These are phyloP conservation scores for Catamblyrhynchus diadema DNA, from an alignment of 2,797 vertebrate genomes.

Conservation along the genomic window DNA sequence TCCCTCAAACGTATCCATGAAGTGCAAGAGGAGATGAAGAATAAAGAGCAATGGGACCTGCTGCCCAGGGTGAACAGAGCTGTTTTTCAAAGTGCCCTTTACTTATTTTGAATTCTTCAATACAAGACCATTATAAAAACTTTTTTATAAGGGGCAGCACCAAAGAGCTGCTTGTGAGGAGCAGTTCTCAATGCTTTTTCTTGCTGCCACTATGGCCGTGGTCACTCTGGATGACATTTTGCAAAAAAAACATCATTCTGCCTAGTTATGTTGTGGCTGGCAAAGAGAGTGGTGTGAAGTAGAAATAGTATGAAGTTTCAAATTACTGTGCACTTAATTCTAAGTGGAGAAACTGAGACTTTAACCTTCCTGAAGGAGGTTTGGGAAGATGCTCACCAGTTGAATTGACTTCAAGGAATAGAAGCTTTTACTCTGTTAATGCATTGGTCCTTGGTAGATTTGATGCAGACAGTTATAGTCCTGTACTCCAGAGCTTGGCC, in stretches of 20 bases:
- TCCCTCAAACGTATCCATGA: conserved; percentile 98
- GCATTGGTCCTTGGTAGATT: not conserved
- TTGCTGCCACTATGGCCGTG: not conserved
- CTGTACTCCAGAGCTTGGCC: not conserved
- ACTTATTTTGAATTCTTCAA: conserved; percentile 4
- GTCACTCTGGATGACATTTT: conserved; percentile 14
- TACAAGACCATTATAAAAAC: not conserved
- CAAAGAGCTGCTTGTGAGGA: not conserved
- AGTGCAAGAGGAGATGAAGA: conserved; percentile 98
- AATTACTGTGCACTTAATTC: not conserved
- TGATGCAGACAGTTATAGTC: not conserved
- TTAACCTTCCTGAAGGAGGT: conserved; percentile 28
- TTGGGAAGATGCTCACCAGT: not conserved
- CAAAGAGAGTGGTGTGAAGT: not conserved
- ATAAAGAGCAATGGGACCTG: conserved; percentile 97
- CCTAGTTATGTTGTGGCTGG: not conserved
- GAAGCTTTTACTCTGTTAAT: conserved; percentile 24
- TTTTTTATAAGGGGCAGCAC: not conserved
- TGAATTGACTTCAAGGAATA: conserved; percentile 28
- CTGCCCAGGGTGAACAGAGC: conserved; percentile 87
- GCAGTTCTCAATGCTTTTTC: not conserved
- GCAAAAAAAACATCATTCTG: not conserved
- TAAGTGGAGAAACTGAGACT: not conserved
- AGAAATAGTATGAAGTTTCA: not conserved
- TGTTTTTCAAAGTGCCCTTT: conserved; percentile 41